Evolutionary conservation across 2,888 invertebrate genomes (phyloP), one percentile per base, ranked within the genome.

Genomic region (Teleogryllus oceanicus): DNA sequence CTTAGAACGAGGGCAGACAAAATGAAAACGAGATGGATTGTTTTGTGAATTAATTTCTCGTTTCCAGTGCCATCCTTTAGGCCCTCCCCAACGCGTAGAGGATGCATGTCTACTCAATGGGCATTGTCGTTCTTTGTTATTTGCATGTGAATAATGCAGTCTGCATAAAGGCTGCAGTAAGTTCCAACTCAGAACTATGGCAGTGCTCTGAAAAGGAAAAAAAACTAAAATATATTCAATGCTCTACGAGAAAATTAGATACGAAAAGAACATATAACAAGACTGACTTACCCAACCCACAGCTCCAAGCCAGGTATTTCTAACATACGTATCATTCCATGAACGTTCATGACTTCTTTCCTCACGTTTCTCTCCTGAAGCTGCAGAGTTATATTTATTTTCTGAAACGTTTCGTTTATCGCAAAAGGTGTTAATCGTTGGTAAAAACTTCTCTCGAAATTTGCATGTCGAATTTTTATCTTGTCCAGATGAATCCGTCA

Each of bases 121-220:
- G 11, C n/a, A 62, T 13, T 13, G 62, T 18, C 8, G 62, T 62
- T 62, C n/a, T 62, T n/a, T 62, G n/a, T 62, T n/a, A 13, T 62
- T 62, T 62, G 13, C 3, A 13, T 20, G 20, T 75, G 18, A n/a
- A n/a, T 21, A 78, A 13, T 77, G 77, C 13, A 74, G 77, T 49
- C 77, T 74, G 50, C 79, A 80, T 12, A 77, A 21, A 12, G 91
- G 86, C 83, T 92, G 91, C 84, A 90, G 91, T 24, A 92, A 88
- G 81, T 91, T 90, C 90, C 91, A 92, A 76, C 92, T 92, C 81
- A 91, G 85, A 20, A 92, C 90, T 77, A 92, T 85, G 21, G 89
- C 89, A 83, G 91, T 89, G 83, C 91, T 91, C 92, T 92, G 87
- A 81, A 87, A 86, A 80, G 75, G 18, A 83, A 80, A 79, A 80